Base-by-base conservation (phyloP, 2,113 vertebrate species). In the Hippocampus comes region DNA sequence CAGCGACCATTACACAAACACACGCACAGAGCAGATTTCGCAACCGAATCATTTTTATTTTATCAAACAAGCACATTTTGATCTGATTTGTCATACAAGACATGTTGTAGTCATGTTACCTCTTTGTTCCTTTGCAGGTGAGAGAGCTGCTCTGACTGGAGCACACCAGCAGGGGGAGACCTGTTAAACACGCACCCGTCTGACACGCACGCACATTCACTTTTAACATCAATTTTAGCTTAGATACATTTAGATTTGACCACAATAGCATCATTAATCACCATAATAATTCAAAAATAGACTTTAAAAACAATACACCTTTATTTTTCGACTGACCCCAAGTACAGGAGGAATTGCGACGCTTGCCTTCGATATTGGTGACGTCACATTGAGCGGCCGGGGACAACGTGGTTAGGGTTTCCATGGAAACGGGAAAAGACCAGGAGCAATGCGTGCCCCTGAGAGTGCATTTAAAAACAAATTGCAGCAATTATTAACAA, bases 71-170 rank as follows among this genome's bases (percentile, higher is more conserved):
- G 5, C 17, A 51, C 48, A 20, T 20, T 51, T 20, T 18, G 5
- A 51, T 51, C 15, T 51, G 17, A 18, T 49, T 49, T 49, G 48
- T 18, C 17, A 49, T 17, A 20, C 15, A 51, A 51, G 5, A 51
- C 6, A 51, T 51, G 48, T 51, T 18, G 48, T 51, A 7, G 34
- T 17, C 48, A 51, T 38, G 17, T 17, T 79, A 98, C 96, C 96
- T 96, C 95, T 77, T 95, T 94, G 84, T 99, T 97, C 74, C 92
- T 92, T 80, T 95, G 94, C 21, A 97, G 93, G 78, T 98, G 95
- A 57, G 94, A 95, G 2, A 97, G 88, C 67, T 94, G 92, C 46
- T 93, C 86, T 2, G 76, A 86, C 92, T 94, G 95, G 1, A 75
- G 83, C 43, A 74, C 82, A 0, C 89, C 80, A 63, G 82, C 71